Conservation (phyloP, 2,797 vertebrate species). For the Urocyon cinereoargenteus region DNA sequence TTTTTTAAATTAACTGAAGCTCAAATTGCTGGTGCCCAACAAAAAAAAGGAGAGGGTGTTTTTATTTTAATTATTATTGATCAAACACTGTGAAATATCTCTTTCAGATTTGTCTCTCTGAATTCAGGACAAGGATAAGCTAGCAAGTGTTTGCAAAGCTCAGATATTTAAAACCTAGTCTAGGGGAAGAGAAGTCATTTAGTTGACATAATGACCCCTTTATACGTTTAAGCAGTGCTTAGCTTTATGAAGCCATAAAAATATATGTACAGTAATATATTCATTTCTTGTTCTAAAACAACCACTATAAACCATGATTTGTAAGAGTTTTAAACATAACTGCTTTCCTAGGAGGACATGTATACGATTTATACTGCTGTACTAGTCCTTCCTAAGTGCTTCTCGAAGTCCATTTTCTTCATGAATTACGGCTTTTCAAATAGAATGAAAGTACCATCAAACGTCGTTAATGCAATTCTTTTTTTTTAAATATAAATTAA, state of each 20-base stretch:
- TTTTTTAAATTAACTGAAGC: conserved; percentile 30
- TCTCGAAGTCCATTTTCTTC: conserved; percentile 65
- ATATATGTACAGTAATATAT: conserved; percentile 66
- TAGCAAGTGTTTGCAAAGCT: conserved; percentile 34
- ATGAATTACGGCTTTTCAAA: conserved; percentile 67
- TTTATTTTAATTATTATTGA: conserved; percentile 48
- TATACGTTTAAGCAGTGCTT: conserved; percentile 66
- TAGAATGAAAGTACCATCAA: conserved; percentile 2
- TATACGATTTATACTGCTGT: conserved; percentile 42
- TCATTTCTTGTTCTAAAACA: conserved; percentile 65
- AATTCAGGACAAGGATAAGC: conserved; percentile 31
- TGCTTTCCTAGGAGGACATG: conserved; percentile 52
- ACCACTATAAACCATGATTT: conserved; percentile 74
- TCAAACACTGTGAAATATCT: conserved; percentile 38
- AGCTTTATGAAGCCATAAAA: conserved; percentile 76
- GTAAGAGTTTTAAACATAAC: conserved; percentile 69
- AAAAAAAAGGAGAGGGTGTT: not conserved
- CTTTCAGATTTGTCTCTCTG: not conserved
- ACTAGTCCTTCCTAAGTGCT: conserved; percentile 55
- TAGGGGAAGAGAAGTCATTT: conserved; percentile 56
- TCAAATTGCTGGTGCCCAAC: not conserved
- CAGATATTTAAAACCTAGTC: conserved; percentile 53
- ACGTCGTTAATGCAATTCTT: conserved; percentile 52
- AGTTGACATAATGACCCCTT: conserved; percentile 70
- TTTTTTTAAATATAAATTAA: conserved; percentile 75